Base-by-base conservation (phyloP, 2,797 vertebrate species). In the Lerista edwardsae region DNA sequence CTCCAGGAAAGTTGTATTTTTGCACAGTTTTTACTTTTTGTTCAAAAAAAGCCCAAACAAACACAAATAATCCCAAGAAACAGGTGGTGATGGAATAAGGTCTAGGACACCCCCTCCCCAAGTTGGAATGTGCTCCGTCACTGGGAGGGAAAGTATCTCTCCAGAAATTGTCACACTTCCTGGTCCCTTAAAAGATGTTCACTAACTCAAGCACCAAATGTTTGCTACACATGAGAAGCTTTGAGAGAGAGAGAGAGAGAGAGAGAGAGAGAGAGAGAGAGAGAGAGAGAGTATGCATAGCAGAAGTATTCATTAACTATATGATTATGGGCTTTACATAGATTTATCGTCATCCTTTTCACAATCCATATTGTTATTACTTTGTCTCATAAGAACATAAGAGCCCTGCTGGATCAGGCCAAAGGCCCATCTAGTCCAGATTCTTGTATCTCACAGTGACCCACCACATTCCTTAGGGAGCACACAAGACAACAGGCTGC, bases 21-120 rank as follows among this genome's bases (percentile, higher is more conserved):
- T 3, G 27, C 6, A 29, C 69, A 80, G 5, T 44, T 87, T 84
- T 34, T 71, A 82, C 0, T 73, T 79, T 83, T 80, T 71, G 71
- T 21, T 89, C 89, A n/a, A 73, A 92, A n/a, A 91, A 88, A 25
- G 6, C 68, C 44, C 84, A 86, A 75, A 36, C 84, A 85, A 77
- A 84, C 44, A 87, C 84, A 87, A 80, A 81, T 89, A 19, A 75
- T 74, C 17, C n/a, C 79, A 71, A 67, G 79, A 89, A 86, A 88
- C 80, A 6, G 2, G 81, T 2, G 3, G 25, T 73, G 27, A 77
- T 27, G 27, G 25, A 83, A 68, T 47, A 89, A 84, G 65, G 80
- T n/a, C 80, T 0, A 11, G 55, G 51, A 81, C 74, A 62, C 31
- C 65, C 75, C 72, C 59, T 41, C 17, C 79, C 73, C 57, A 67